phyloP scores from a whole-genome alignment of 2,888 invertebrate genomes.

The Macrosiphum euphorbiae region DNA sequence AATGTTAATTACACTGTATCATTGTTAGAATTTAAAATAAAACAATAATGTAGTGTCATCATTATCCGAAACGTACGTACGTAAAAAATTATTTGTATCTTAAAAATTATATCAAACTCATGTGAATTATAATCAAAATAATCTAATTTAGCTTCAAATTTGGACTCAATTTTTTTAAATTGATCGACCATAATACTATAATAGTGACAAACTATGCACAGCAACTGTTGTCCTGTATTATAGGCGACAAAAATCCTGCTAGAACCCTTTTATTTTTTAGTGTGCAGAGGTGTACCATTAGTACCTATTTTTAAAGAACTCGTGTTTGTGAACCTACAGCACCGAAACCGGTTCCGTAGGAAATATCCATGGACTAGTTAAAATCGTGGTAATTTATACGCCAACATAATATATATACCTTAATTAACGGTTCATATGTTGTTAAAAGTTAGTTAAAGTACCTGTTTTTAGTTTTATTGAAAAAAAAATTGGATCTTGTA shows the following conservation, averaged over 20 bases:
- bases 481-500: not conserved
- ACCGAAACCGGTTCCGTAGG: slow-evolving; percentile 48
- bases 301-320: slow-evolving; percentile 32
- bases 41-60: not conserved
- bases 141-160: not conserved
- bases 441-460: slow-evolving; percentile 35
- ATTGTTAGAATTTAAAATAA: not conserved
- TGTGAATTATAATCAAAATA: not conserved
- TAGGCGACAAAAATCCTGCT: slow-evolving; percentile 15
- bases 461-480: slow-evolving; percentile 22
- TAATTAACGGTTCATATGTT: slow-evolving; percentile 38
- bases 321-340: slow-evolving; percentile 20
- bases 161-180: not conserved
- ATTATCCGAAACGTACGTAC: not conserved
- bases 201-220: not conserved
- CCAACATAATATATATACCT: slow-evolving; percentile 35
- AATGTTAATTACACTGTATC: no score
- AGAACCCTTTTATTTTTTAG: slow-evolving; percentile 37
- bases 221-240: not conserved
- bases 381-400: slow-evolving; percentile 53
- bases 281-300: slow-evolving; percentile 32
- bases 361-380: slow-evolving; percentile 52
- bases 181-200: not conserved
- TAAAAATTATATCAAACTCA: not conserved
- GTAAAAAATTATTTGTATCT: not conserved